Evolutionary conservation across 2,888 invertebrate species (phyloP).

Genomic region (Candidula unifasciata): DNA sequence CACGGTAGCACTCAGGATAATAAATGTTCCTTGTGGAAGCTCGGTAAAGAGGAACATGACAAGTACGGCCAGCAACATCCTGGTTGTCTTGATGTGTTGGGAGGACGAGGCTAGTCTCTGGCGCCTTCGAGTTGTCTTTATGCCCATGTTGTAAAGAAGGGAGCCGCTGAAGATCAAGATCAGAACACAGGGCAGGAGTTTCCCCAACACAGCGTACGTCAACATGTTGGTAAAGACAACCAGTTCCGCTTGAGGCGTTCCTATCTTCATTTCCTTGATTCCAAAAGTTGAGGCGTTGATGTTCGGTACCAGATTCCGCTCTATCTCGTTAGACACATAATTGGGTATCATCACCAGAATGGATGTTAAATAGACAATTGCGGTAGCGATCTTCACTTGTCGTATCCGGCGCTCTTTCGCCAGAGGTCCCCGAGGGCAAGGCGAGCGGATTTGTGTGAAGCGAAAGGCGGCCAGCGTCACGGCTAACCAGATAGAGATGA

Average conservation of each 20-base stretch:
- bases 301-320: conserved; percentile 43
- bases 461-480: conserved; percentile 94
- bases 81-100: conserved; percentile 85
- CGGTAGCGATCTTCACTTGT: conserved; percentile 57
- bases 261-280: conserved; percentile 62
- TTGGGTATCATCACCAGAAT: conserved; percentile 89
- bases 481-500: conserved; percentile 94
- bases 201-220: conserved; percentile 85
- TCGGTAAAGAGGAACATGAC: conserved; percentile 92
- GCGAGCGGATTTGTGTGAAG: conserved; percentile 80
- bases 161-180: conserved; percentile 83
- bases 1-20: conserved; percentile 86
- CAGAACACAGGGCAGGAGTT: conserved; percentile 91
- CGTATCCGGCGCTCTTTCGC: conserved; percentile 63
- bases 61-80: conserved; percentile 91
- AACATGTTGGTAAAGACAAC: conserved; percentile 66
- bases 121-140: conserved; percentile 62
- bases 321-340: conserved; percentile 87
- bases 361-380: conserved; percentile 90
- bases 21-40: conserved; percentile 88
- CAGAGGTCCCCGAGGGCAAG: conserved; percentile 62
- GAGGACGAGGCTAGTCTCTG: conserved; percentile 62
- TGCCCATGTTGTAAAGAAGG: conserved; percentile 72
- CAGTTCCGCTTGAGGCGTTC: conserved; percentile 62
- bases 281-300: conserved; percentile 61